phyloP scores from a whole-genome alignment of 2,113 vertebrate species.

The Ellobius talpinus region DNA sequence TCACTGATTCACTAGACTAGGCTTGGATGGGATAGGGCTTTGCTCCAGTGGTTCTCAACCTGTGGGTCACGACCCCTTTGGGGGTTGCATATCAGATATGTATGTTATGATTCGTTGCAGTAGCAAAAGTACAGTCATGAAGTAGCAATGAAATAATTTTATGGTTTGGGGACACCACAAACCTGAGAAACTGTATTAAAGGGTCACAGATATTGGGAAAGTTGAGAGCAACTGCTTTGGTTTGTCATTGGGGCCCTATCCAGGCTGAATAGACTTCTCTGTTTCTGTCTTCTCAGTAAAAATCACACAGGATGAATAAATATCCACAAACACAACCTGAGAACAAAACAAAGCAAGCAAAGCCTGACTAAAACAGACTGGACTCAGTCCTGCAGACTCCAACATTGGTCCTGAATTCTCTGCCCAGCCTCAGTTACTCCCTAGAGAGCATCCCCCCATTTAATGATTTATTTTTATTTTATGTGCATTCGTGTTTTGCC shows the following conservation, averaged over 20 bases:
- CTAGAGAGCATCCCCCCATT: neutral
- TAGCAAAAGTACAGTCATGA: neutral
- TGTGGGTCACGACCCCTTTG: neutral
- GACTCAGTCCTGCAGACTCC: neutral
- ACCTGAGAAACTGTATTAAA: neutral
- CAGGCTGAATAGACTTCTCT: neutral
- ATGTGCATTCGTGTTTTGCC: neutral
- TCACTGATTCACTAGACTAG: neutral
- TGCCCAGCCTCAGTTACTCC: neutral
- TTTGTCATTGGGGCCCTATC: neutral
- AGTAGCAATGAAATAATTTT: neutral
- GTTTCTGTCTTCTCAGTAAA: neutral
- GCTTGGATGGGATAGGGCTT: neutral
- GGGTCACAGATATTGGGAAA: neutral
- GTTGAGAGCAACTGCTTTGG: neutral
- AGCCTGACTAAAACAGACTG: neutral
- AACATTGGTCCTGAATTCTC: neutral
- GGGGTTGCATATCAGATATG: neutral
- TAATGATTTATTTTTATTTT: neutral
- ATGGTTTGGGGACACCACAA: neutral
- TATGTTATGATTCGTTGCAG: neutral
- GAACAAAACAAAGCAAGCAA: neutral
- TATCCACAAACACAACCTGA: neutral
- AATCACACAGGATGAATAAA: neutral
- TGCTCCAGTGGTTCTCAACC: neutral